Evolutionary conservation across 64 coral and sea anemone species (phyloP).

Genomic region (Actinia tenebrosa): DNA sequence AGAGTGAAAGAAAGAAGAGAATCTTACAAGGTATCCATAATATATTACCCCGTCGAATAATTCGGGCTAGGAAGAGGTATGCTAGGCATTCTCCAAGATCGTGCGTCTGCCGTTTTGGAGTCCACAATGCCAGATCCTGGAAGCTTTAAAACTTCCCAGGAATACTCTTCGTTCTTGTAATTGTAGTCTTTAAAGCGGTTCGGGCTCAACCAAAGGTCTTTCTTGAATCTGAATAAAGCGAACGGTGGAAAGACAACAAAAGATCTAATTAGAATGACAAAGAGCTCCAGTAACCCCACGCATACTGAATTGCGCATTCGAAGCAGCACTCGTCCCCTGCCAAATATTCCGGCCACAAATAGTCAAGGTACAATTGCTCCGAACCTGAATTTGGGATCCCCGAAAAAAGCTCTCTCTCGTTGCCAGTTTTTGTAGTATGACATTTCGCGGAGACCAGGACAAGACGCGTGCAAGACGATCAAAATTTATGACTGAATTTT

Average conservation of each 20-base stretch:
- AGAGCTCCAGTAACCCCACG: slow-evolving; percentile 29
- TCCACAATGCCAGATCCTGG: slow-evolving; percentile 41
- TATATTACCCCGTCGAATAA: slow-evolving; percentile 95
- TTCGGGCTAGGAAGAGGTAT: slow-evolving; percentile 84
- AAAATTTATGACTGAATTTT: slow-evolving; percentile 4
- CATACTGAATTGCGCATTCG: slow-evolving; percentile 45
- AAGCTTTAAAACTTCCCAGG: slow-evolving; percentile 24
- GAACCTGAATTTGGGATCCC: slow-evolving; percentile 27
- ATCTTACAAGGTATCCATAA: slow-evolving; percentile 82
- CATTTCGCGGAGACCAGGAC: not conserved
- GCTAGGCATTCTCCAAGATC: slow-evolving; percentile 83
- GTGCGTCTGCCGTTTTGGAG: slow-evolving; percentile 64
- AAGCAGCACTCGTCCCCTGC: not conserved
- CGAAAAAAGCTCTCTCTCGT: not conserved
- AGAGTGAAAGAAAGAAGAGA: slow-evolving; percentile 42
- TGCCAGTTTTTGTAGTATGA: slow-evolving; percentile 30
- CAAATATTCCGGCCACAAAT: not conserved
- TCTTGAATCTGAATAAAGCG: slow-evolving; percentile 56
- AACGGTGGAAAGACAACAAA: slow-evolving; percentile 38
- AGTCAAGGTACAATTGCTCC: not conserved
- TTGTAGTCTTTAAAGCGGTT: slow-evolving; percentile 50
- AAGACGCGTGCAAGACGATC: slow-evolving; percentile 27
- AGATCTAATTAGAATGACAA: slow-evolving; percentile 75
- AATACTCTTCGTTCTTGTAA: slow-evolving; percentile 63
- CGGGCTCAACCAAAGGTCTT: slow-evolving; percentile 48